Base-by-base conservation (phyloP, 2,888 invertebrate species). In the Amphipoea lucens region DNA sequence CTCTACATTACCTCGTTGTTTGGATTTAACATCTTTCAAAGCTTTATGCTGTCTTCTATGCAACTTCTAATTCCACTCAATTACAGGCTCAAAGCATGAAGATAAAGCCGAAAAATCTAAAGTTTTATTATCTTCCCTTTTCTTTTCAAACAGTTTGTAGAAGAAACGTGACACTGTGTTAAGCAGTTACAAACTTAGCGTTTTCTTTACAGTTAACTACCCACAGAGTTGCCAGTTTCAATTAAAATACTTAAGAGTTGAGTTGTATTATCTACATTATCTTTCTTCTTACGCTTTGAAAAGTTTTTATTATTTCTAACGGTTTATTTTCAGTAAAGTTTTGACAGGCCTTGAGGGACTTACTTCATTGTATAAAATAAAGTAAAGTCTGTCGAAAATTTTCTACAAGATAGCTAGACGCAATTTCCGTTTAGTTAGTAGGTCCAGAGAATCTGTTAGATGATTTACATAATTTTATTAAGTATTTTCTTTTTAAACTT, bases 191-290 rank as follows among this genome's bases (percentile, higher is more conserved):
- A 60, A 82, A 85, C 68, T 79, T 63, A 63, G 20, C 42, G 45
- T 67, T 74, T 86, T 83, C 72, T 51, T 85, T 51, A 67, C 60
- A 60, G 57, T 57, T 68, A 29, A 83, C 66, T 77, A 62, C 40
- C 70, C 51, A 54, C 51, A 29, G n/a, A 83, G 60, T 73, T 77
- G 72, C 73, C 23, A 80, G 76, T 48, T 80, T 45, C 71, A 85
- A 85, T 84, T 79, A 80, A 85, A 80, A 73, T 69, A 73, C 75
- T 79, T 60, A 11, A 66, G 60, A 74, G 29, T 48, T 5, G 14
- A 78, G 42, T 69, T 68, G 20, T 75, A 70, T 62, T 79, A 79
- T 85, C 83, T 69, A 42, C 40, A 77, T 83, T 80, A 80, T 83
- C 85, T 75, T 77, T 73, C 9, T 23, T 74, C 62, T 70, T 72